A percentile compares a stretch with the other conserved stretches of the same genome.
These are phyloP conservation scores for Phycodurus eques DNA, from an alignment of 2,113 vertebrate species.

Conservation along the genomic window DNA sequence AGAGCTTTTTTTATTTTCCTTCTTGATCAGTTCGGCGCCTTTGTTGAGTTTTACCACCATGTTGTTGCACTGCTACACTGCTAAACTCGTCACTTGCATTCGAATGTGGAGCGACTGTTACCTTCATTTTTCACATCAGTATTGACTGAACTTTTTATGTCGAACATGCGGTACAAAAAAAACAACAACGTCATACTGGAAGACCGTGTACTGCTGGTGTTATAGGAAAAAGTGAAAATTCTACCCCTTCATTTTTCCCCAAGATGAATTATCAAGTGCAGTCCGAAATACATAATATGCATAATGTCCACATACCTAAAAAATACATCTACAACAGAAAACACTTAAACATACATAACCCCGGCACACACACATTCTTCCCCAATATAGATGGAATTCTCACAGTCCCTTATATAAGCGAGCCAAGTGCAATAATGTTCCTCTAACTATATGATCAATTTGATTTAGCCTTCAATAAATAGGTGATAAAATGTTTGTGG, in stretches of 20 bases:
- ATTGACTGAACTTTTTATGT: background rate
- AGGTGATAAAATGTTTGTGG: background rate
- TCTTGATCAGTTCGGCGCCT: background rate
- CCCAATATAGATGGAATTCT: too few relatives aligned
- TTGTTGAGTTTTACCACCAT: background rate
- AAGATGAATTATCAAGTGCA: too few relatives aligned
- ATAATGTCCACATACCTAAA: background rate
- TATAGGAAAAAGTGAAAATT: too few relatives aligned
- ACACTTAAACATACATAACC: background rate
- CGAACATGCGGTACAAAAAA: too few relatives aligned
- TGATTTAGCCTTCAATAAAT: background rate
- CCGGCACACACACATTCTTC: too few relatives aligned
- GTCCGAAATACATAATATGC: background rate
- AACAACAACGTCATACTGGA: background rate
- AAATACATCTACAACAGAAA: background rate
- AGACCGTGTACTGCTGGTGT: background rate
- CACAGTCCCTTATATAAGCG: background rate
- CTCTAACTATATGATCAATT: background rate
- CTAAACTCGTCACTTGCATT: background rate
- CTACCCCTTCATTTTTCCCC: too few relatives aligned
- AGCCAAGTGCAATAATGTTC: background rate
- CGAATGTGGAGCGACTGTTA: background rate
- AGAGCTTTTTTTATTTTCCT: background rate
- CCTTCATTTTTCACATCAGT: background rate
- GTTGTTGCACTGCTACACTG: conserved; percentile 2